phyloP scores from a whole-genome alignment of 2,113 vertebrate species.

The Ceyx melanurus region DNA sequence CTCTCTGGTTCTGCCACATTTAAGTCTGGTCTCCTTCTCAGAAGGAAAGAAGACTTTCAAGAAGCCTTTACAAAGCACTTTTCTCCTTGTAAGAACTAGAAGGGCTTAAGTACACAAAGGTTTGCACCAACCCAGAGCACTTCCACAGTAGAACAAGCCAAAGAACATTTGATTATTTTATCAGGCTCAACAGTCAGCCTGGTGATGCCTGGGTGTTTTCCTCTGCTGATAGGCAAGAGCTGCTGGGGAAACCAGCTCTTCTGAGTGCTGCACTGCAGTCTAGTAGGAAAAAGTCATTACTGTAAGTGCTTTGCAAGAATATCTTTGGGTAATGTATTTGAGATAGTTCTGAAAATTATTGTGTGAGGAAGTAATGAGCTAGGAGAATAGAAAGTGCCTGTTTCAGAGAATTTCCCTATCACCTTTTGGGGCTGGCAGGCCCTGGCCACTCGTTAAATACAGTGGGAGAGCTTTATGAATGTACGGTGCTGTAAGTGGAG shows the following conservation, averaged over 20 bases:
- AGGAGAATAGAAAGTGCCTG: background rate
- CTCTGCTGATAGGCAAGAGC: background rate
- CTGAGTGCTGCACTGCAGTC: background rate
- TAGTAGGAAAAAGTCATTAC: slow-evolving; percentile 53
- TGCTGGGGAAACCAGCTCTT: slow-evolving; percentile 15
- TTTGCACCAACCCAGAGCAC: background rate
- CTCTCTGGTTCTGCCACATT: background rate
- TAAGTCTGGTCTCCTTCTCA: background rate
- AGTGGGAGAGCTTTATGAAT: slow-evolving; percentile 10
- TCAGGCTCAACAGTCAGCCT: background rate
- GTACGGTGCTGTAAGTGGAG: background rate
- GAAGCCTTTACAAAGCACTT: background rate
- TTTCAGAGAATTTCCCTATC: slow-evolving; percentile 4
- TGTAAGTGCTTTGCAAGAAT: slow-evolving; percentile 44
- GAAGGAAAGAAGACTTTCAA: background rate
- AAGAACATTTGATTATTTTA: background rate
- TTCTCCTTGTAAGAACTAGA: background rate
- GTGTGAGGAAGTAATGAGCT: slow-evolving; percentile 37
- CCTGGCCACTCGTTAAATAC: slow-evolving; percentile 5
- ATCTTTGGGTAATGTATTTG: slow-evolving; percentile 23
- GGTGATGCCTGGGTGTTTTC: background rate
- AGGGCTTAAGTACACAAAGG: background rate
- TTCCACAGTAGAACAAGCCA: background rate
- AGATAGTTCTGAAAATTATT: slow-evolving; percentile 23
- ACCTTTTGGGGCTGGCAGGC: background rate